These are phyloP conservation scores for Ruditapes philippinarum DNA, from an alignment of 1,140 invertebrate species.

Conservation along the genomic window DNA sequence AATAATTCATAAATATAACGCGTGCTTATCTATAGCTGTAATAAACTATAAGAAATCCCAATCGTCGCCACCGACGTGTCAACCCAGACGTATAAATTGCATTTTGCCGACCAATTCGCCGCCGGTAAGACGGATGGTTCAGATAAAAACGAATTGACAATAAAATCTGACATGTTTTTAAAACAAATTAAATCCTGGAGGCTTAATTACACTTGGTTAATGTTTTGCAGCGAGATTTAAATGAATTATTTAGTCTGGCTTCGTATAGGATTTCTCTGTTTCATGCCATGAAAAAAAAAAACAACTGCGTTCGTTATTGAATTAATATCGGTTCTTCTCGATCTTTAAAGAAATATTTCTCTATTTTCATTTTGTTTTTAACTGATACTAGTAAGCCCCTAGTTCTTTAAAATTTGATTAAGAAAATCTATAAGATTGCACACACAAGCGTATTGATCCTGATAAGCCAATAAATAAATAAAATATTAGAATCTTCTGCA, in stretches of 20 bases:
- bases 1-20: background rate
- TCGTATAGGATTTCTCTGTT: too few relatives aligned
- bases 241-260: background rate
- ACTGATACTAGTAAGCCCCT: too few relatives aligned
- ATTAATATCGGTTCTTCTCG: too few relatives aligned
- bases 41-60: background rate
- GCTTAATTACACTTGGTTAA: background rate
- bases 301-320: too few relatives aligned
- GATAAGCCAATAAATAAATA: too few relatives aligned
- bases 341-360: too few relatives aligned
- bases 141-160: slow-evolving; percentile 30
- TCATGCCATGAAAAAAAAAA: too few relatives aligned
- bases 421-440: too few relatives aligned
- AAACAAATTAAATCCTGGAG: background rate
- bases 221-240: background rate
- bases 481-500: too few relatives aligned
- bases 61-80: background rate
- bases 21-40: background rate
- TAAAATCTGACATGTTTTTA: slow-evolving; percentile 26
- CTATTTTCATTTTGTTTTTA: too few relatives aligned
- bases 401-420: too few relatives aligned
- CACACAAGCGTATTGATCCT: too few relatives aligned
- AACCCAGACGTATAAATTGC: slow-evolving; percentile 13
- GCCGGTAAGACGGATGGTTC: background rate
- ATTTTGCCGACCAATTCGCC: slow-evolving; percentile 20